Evolutionary conservation across 1,140 invertebrate genomes (phyloP), one percentile per base, ranked within the genome.

Genomic region (Heliconius hewitsoni): DNA sequence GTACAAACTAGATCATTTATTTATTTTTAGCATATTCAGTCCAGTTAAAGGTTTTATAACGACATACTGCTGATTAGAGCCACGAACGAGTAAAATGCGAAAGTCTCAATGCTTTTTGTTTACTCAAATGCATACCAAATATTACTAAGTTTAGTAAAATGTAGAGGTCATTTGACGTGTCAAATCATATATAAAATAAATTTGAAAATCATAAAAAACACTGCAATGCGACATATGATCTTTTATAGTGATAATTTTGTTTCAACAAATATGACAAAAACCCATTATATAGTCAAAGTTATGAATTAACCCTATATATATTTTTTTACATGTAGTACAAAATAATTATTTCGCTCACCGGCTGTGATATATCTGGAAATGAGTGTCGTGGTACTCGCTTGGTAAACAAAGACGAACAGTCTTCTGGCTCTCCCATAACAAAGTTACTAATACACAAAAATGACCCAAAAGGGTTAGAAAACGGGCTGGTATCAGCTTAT

Each of bases 401-500:
- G 91, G 92, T 82, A 95, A 95, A 95, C 95, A 96, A 78, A 87
- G 90, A 82, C 85, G 92, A 80, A 91, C 88, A 84, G 87, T 95
- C 94, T 94, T 89, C 79, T 93, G 89, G 87, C 89, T 95, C 90
- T 95, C 95, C 95, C 95, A 96, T 95, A 96, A 86, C 83, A 96
- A 89, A 71, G 93, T 93, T 74, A 95, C 85, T 73, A 94, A 86
- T 80, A 96, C 94, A 82, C 91, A 94, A 71, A 96, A 91, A 89
- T 96, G 95, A 46, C 94, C 93, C 79, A 95, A 86, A 60, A 96
- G 90, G 82, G 93, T 95, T 74, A 96, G 87, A 91, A 96, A 96
- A 82, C 95, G 91, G 50, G 94, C 91, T 81, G 95, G 95, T 84
- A 96, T 95, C 55, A 96, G 81, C 74, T 90, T 90, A 74, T 90